A percentile compares a stretch with the other conserved stretches of the same genome.
phyloP scores from a whole-genome alignment of 2,113 vertebrate genomes.

The Parotia lawesii region DNA sequence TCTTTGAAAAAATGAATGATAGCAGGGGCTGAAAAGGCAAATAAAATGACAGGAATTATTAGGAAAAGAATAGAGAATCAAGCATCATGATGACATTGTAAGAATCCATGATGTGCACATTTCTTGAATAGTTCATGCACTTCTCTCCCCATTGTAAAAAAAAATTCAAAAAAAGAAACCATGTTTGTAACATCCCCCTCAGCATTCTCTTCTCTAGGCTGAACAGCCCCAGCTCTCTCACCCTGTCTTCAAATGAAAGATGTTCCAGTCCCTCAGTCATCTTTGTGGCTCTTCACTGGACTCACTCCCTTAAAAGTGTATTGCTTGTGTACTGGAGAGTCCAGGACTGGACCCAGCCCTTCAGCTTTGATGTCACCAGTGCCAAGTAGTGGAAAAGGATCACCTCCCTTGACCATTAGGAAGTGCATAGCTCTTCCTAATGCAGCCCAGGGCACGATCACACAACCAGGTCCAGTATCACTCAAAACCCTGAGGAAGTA shows the following conservation, averaged over 20 bases:
- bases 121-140: background rate
- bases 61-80: background rate
- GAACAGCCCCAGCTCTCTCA: background rate
- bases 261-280: background rate
- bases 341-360: background rate
- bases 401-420: background rate
- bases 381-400: background rate
- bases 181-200: fast-evolving
- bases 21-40: background rate
- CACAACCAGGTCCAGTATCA: background rate
- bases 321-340: background rate
- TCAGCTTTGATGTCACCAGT: background rate
- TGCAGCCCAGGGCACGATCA: background rate
- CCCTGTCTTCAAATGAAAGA: background rate
- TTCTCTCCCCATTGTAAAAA: background rate
- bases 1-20: background rate
- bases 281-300: background rate
- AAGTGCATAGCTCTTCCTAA: background rate
- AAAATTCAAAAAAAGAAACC: background rate
- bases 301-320: background rate
- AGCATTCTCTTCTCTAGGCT: background rate
- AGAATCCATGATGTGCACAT: background rate
- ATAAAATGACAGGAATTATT: background rate
- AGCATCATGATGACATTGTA: background rate
- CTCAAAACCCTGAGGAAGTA: background rate